A percentile compares a stretch with the other conserved stretches of the same genome.
phyloP scores from a whole-genome alignment of 2,888 invertebrate genomes.

The Holacanthella duospinosa region DNA sequence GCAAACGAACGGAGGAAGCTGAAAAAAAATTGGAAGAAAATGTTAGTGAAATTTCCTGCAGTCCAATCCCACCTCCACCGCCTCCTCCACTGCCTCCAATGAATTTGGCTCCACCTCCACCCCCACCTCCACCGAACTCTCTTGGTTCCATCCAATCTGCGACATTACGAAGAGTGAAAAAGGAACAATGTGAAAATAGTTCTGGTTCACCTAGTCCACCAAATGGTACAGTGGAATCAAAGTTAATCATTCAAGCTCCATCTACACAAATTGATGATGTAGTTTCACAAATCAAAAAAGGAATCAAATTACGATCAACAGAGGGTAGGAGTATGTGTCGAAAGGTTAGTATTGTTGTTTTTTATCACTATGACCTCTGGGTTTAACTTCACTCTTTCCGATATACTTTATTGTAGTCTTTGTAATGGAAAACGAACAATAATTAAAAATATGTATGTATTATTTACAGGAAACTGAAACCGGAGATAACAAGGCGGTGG shows the following conservation, averaged over 20 bases:
- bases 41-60: background rate
- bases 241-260: no score
- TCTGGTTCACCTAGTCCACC: slow-evolving; percentile 2
- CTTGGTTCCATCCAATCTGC: background rate
- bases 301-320: slow-evolving; percentile 30
- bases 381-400: no score
- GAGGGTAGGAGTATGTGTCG: slow-evolving; percentile 20
- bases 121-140: slow-evolving; percentile 21
- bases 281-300: slow-evolving; percentile 30
- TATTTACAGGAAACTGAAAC: slow-evolving; percentile 13
- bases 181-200: background rate
- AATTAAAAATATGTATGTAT: background rate
- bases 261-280: slow-evolving; percentile 32
- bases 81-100: slow-evolving; percentile 24
- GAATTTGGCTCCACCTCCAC: slow-evolving; percentile 14
- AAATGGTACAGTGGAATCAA: background rate
- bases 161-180: background rate
- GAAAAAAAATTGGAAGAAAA: slow-evolving; percentile 29
- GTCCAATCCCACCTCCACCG: slow-evolving; percentile 17
- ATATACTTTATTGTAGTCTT: no score
- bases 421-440: no score
- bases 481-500: slow-evolving; percentile 10
- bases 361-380: no score
- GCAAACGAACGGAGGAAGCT: slow-evolving; percentile 25
- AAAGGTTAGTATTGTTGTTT: no score